phyloP scores from a whole-genome alignment of 37 sponge, comb jelly and placozoan species.

The Geodia barretti region DNA sequence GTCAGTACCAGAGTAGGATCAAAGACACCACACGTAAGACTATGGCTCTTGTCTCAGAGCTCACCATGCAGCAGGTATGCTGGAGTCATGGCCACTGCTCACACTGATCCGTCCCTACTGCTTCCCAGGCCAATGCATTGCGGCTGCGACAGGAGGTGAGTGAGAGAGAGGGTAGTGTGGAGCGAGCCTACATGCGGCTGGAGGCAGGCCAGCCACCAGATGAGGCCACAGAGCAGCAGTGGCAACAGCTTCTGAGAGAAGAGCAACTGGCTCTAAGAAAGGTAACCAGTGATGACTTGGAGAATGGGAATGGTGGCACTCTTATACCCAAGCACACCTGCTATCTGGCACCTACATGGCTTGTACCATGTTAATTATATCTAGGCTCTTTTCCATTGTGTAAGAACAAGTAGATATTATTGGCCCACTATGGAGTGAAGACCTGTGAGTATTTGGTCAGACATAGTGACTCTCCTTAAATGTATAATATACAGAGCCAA shows the following conservation, averaged over 20 bases:
- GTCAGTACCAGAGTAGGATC: constrained; percentile 77
- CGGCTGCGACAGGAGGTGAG: constrained; percentile 75
- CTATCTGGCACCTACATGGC: too few species aligned
- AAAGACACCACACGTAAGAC: constrained; percentile 89
- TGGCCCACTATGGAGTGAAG: too few species aligned
- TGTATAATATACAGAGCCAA: too few species aligned
- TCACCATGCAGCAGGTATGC: constrained; percentile 91
- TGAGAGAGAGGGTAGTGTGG: constrained; percentile 55
- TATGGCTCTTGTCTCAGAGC: constrained; percentile 95
- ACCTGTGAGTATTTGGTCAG: too few species aligned
- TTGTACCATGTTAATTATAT: too few species aligned
- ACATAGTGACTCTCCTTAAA: too few species aligned
- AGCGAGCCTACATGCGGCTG: constrained; percentile 72
- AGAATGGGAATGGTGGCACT: too few species aligned
- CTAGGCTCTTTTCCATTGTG: too few species aligned
- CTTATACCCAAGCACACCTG: too few species aligned
- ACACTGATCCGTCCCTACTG: background rate
- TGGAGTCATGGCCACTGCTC: background rate
- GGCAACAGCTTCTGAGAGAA: constrained; percentile 50
- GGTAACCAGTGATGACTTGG: constrained; percentile 26
- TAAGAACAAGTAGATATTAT: too few species aligned
- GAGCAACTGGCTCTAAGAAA: constrained; percentile 19
- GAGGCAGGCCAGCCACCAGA: constrained; percentile 84
- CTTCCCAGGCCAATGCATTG: constrained; percentile 65
- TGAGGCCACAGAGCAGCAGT: constrained; percentile 66